Percentiles rank a stretch among this genome's conserved stretches.
Evolutionary conservation across 2,113 vertebrate species (phyloP).

Genomic region (Pseudolaguvia tuberculata): DNA sequence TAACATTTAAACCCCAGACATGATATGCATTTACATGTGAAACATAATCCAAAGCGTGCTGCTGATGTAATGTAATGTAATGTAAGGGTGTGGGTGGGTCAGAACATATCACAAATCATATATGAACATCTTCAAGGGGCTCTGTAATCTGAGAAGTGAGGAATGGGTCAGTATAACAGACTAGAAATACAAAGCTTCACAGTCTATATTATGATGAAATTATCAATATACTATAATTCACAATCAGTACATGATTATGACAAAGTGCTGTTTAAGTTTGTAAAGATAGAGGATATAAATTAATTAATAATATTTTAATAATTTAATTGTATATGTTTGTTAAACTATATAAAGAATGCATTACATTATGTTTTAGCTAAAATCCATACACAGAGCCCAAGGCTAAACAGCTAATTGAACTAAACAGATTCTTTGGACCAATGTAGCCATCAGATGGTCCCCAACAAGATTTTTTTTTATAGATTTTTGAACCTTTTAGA

Average conservation of each 20-base stretch:
- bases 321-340: too few species aligned
- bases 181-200: not conserved
- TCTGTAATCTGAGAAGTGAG: constrained; percentile 3
- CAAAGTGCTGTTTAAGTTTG: not conserved
- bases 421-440: too few species aligned
- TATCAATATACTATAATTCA: not conserved
- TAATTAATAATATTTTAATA: too few species aligned
- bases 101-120: not conserved
- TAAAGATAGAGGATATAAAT: not conserved
- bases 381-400: too few species aligned
- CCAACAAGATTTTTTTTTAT: too few species aligned
- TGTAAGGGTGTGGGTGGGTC: not conserved
- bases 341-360: too few species aligned
- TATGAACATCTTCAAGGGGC: not conserved
- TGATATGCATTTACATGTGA: not conserved
- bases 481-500: too few species aligned
- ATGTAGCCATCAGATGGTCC: too few species aligned
- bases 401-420: too few species aligned
- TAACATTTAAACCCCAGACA: not conserved
- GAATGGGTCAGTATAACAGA: not conserved
- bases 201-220: not conserved
- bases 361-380: too few species aligned
- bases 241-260: not conserved
- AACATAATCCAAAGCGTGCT: constrained; percentile 7
- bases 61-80: not conserved